phyloP scores from a whole-genome alignment of 2,797 vertebrate species.

The Gymnothorax reevesii region DNA sequence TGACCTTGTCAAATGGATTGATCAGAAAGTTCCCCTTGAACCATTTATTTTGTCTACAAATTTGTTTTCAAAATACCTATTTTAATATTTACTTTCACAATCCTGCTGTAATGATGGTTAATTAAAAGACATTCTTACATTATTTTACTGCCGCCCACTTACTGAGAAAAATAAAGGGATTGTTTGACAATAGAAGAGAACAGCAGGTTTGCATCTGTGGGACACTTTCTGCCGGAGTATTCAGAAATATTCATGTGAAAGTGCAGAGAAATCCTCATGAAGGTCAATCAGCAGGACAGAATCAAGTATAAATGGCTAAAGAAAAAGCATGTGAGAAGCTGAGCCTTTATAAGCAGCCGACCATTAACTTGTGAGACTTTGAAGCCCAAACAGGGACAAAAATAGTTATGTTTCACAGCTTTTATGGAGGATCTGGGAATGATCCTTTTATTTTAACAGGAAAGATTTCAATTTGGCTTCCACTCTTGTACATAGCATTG shows the following conservation, averaged over 20 bases:
- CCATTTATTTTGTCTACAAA: neutral
- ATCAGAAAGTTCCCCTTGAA: neutral
- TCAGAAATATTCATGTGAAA: neutral
- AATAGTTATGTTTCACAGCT: neutral
- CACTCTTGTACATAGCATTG: neutral
- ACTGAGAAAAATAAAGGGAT: neutral
- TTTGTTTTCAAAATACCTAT: neutral
- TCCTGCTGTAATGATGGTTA: neutral
- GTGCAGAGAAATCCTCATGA: neutral
- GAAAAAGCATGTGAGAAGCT: neutral
- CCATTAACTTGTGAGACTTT: too few species aligned
- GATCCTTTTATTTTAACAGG: neutral
- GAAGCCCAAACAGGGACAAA: neutral
- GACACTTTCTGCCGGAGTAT: neutral
- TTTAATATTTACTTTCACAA: neutral
- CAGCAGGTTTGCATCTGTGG: neutral
- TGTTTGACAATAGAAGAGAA: neutral
- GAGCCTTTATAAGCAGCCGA: too few species aligned
- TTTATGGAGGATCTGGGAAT: neutral
- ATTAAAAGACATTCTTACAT: neutral
- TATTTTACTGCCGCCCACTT: neutral
- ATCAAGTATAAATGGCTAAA: neutral
- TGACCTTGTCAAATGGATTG: too few species aligned
- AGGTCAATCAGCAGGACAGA: neutral
- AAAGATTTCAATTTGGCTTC: neutral